Evolutionary conservation across 2,797 vertebrate species (phyloP).

Genomic region (Rhincodon typus): DNA sequence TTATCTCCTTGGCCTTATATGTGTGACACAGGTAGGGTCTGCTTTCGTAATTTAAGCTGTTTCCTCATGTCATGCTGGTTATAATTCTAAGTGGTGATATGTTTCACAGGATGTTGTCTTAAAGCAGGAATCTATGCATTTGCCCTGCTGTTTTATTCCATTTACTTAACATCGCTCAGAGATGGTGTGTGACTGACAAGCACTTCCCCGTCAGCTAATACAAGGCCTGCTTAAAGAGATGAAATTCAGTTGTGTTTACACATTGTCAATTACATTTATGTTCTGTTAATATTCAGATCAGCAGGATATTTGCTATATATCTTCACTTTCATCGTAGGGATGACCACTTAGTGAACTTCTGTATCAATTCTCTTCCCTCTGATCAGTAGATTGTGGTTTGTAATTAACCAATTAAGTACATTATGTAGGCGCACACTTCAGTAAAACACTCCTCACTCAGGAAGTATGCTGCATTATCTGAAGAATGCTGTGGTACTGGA

Average conservation of each 20-base stretch:
- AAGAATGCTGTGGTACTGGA: background rate
- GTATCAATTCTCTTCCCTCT: background rate
- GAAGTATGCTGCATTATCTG: too few relatives aligned
- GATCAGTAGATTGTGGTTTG: background rate
- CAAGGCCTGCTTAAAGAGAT: background rate
- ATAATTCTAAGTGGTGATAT: too few relatives aligned
- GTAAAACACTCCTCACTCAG: background rate
- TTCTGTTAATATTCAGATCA: background rate
- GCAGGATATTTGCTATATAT: background rate
- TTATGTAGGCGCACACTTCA: background rate
- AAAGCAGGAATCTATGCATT: too few relatives aligned
- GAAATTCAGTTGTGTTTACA: background rate
- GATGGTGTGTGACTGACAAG: too few relatives aligned
- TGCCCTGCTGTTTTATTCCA: too few relatives aligned
- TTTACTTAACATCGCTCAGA: too few relatives aligned
- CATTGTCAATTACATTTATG: background rate
- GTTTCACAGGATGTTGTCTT: too few relatives aligned
- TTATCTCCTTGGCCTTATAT: too few relatives aligned
- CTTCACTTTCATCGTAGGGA: constrained; percentile 34
- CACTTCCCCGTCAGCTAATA: too few relatives aligned
- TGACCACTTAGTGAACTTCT: background rate
- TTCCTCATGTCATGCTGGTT: too few relatives aligned
- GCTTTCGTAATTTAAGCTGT: too few relatives aligned
- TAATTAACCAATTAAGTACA: background rate
- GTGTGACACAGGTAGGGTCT: too few relatives aligned